A percentile compares a stretch with the other conserved stretches of the same genome.
Conservation (phyloP, 2,113 vertebrate genomes). For the Epinephelus cyanopodus region DNA sequence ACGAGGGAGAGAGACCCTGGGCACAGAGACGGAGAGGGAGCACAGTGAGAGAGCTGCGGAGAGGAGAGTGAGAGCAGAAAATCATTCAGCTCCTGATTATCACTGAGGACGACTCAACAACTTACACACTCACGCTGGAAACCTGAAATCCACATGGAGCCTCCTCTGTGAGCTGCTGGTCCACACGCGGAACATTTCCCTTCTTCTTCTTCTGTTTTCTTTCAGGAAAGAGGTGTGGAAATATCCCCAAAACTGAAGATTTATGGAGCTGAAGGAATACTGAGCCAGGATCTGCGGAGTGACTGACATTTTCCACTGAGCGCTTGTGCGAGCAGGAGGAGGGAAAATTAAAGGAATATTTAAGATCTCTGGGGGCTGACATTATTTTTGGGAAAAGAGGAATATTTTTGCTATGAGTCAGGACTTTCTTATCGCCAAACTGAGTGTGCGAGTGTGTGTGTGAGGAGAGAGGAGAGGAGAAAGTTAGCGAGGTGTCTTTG, state of each 20-base stretch:
- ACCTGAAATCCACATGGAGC: conserved; percentile 2
- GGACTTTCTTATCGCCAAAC: neutral
- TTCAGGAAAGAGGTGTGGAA: conserved; percentile 16
- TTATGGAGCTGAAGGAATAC: conserved; percentile 6
- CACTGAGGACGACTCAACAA: conserved; percentile 37
- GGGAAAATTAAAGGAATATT: conserved; percentile 3
- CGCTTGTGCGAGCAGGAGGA: neutral
- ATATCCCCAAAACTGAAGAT: neutral
- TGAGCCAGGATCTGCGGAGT: conserved; percentile 18
- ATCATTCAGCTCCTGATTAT: conserved; percentile 41
- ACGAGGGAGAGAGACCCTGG: conserved; percentile 19
- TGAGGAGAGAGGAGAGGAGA: neutral
- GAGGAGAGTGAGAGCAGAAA: conserved; percentile 34
- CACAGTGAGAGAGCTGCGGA: conserved; percentile 16
- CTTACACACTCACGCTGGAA: conserved; percentile 27
- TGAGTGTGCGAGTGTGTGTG: neutral
- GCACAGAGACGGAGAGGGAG: conserved; percentile 9
- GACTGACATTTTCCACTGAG: conserved; percentile 49
- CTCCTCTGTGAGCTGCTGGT: conserved; percentile 10
- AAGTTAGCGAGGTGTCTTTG: conserved; percentile 41
- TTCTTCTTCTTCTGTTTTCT: neutral
- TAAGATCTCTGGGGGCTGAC: conserved; percentile 2
- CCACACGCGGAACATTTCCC: neutral
- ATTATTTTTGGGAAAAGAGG: neutral
- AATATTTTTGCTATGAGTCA: neutral